Evolutionary conservation across 2,113 vertebrate species (phyloP).

Genomic region (Charadrius vociferus): DNA sequence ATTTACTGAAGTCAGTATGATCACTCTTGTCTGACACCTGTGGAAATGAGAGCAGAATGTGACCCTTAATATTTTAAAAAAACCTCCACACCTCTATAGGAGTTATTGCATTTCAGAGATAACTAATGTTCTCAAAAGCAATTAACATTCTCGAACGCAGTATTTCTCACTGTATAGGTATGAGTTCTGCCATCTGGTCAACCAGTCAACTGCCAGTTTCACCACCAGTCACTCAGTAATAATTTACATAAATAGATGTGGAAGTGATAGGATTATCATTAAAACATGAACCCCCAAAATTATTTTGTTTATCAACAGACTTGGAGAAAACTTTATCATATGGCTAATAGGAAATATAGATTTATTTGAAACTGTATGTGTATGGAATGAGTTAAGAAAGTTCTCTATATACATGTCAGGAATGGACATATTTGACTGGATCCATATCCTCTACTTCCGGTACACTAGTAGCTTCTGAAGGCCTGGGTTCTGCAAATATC

Average conservation of each 20-base stretch:
- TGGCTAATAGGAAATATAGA: neutral
- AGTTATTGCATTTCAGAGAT: neutral
- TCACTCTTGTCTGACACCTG: neutral
- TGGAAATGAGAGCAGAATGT: neutral
- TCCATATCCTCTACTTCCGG: neutral
- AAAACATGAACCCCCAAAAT: neutral
- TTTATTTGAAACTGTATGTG: neutral
- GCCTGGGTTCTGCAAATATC: neutral
- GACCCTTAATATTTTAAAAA: neutral
- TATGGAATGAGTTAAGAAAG: neutral
- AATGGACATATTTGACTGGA: neutral
- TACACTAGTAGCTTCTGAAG: neutral
- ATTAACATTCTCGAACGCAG: neutral
- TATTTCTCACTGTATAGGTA: neutral
- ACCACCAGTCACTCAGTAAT: neutral
- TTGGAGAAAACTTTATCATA: neutral
- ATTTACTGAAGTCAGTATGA: neutral
- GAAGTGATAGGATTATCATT: neutral
- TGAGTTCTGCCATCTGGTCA: too few species aligned
- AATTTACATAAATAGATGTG: neutral
- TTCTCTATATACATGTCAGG: neutral
- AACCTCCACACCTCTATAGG: accelerated
- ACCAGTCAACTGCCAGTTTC: neutral
- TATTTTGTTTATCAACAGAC: neutral
- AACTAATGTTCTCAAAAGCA: neutral